These are phyloP conservation scores for Dromius quadrimaculatus DNA, from an alignment of 2,888 invertebrate genomes.

Conservation along the genomic window DNA sequence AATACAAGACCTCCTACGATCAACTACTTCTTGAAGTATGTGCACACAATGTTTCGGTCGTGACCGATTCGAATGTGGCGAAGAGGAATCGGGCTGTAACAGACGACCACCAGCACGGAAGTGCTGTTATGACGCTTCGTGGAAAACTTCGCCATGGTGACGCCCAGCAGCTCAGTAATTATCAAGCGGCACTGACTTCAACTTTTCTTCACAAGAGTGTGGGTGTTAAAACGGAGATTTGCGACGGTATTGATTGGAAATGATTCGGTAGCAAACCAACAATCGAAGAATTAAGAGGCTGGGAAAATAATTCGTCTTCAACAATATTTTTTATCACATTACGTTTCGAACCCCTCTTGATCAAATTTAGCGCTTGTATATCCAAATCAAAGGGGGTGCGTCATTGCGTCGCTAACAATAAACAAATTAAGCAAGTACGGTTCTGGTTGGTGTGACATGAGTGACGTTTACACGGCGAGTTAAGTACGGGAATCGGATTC, in stretches of 20 bases:
- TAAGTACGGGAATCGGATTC: constrained; percentile 60
- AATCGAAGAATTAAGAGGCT: too few species aligned
- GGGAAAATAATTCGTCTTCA: too few species aligned
- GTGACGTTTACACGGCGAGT: constrained; percentile 58
- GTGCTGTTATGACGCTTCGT: constrained; percentile 25
- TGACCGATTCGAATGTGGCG: constrained; percentile 36
- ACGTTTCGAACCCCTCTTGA: too few species aligned
- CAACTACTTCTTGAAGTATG: background rate
- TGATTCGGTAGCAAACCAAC: too few species aligned
- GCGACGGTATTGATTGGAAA: background rate
- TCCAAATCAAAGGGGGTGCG: background rate
- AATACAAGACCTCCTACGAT: background rate
- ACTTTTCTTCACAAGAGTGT: background rate
- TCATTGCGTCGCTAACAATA: constrained; percentile 22
- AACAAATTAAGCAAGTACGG: constrained; percentile 32
- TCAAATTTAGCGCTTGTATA: background rate
- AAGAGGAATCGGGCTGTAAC: background rate
- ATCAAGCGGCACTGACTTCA: too few species aligned
- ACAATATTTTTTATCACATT: too few species aligned
- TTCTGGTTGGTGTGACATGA: constrained; percentile 52
- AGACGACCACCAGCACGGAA: constrained; percentile 27
- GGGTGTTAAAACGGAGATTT: constrained; percentile 1
- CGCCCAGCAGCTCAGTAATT: constrained; percentile 14
- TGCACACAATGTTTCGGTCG: constrained; percentile 32
- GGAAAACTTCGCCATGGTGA: constrained; percentile 38